A percentile compares a stretch with the other conserved stretches of the same genome.
phyloP scores from a whole-genome alignment of 2,888 invertebrate genomes.

The Malthinus seriepunctatus region DNA sequence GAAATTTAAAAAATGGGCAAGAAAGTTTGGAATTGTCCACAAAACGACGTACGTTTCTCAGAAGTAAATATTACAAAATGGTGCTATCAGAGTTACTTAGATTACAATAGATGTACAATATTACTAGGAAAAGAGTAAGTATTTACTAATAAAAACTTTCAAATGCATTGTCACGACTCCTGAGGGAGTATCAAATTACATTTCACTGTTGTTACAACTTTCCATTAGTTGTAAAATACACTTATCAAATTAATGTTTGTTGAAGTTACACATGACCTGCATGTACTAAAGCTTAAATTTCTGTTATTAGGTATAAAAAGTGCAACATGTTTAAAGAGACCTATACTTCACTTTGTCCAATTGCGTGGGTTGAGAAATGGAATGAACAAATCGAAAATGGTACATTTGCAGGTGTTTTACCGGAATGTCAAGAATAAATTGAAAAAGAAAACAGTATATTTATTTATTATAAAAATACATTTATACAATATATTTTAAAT shows the following conservation, averaged over 20 bases:
- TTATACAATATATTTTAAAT: constrained; percentile 14
- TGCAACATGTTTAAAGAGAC: constrained; percentile 68
- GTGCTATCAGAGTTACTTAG: constrained; percentile 39
- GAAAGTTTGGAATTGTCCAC: background rate
- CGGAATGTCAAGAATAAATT: constrained; percentile 21
- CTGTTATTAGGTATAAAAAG: constrained; percentile 49
- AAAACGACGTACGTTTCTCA: constrained; percentile 85
- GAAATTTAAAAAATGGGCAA: background rate
- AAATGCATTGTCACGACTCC: no score
- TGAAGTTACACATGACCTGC: no score
- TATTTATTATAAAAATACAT: constrained; percentile 22
- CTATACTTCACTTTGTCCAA: constrained; percentile 63
- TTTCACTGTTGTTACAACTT: no score
- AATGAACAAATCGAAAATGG: constrained; percentile 61
- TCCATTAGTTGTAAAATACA: no score
- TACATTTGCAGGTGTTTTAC: constrained; percentile 58
- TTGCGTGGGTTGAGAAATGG: constrained; percentile 66
- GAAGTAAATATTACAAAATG: constrained; percentile 84
- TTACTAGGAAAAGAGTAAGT: constrained; percentile 23
- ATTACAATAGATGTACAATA: constrained; percentile 39
- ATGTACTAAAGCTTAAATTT: background rate
- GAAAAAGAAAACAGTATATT: background rate
- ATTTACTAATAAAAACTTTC: background rate
- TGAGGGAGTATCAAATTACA: no score
- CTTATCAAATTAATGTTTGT: no score